Percentiles rank a stretch among this genome's conserved stretches.
Conservation (phyloP, 2,888 invertebrate genomes). For the Megamerina dolium region DNA sequence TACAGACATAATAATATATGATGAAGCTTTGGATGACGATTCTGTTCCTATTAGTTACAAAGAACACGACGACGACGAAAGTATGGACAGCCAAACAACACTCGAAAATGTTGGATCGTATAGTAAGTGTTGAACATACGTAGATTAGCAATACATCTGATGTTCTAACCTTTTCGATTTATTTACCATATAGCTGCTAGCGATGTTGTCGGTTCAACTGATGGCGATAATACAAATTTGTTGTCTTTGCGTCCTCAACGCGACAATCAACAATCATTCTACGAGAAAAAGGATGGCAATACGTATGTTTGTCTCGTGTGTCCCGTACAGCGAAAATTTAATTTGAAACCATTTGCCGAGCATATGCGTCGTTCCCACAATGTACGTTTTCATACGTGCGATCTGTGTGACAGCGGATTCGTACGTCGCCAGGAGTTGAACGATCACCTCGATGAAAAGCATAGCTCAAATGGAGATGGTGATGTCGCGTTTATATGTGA, state of each 20-base stretch:
- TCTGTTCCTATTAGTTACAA: background rate
- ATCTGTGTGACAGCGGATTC: constrained; percentile 62
- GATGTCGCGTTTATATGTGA: constrained; percentile 49
- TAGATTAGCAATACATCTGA: too few relatives aligned
- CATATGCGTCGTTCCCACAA: constrained; percentile 61
- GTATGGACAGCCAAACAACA: too few relatives aligned
- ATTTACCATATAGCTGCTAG: too few relatives aligned
- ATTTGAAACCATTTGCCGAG: constrained; percentile 56
- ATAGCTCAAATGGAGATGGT: background rate
- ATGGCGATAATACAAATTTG: too few relatives aligned
- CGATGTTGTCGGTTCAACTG: too few relatives aligned
- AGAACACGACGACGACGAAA: background rate
- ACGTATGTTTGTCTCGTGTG: constrained; percentile 22
- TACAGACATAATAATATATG: constrained; percentile 20
- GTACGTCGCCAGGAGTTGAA: constrained; percentile 58
- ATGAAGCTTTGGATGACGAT: constrained; percentile 12
- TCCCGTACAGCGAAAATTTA: constrained; percentile 32
- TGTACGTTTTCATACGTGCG: constrained; percentile 63
- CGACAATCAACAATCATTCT: constrained; percentile 12
- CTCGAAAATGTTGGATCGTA: too few relatives aligned
- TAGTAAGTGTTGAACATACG: too few relatives aligned
- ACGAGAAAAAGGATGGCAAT: constrained; percentile 14
- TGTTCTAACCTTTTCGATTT: too few relatives aligned
- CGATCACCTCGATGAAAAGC: constrained; percentile 56
- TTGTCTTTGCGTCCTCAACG: too few relatives aligned